Evolutionary conservation across 2,888 invertebrate genomes (phyloP).

Genomic region (Epinotia nisella): DNA sequence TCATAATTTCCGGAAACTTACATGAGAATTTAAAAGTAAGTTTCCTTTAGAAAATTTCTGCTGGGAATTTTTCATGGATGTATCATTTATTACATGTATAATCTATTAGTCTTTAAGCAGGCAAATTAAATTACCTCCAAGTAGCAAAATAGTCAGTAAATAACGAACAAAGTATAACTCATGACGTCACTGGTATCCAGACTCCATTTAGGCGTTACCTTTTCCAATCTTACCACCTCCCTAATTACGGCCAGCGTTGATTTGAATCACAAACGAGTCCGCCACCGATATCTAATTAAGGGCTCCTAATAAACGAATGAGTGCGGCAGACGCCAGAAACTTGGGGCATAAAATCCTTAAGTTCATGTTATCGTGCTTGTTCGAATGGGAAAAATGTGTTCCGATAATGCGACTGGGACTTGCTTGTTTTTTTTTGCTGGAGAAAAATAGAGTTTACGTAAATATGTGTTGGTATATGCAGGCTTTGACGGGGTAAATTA

Average conservation of each 20-base stretch:
- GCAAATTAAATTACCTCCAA: too few species aligned
- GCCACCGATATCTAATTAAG: constrained; percentile 62
- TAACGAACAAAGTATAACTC: too few species aligned
- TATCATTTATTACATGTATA: too few species aligned
- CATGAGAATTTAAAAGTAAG: too few species aligned
- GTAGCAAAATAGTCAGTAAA: too few species aligned
- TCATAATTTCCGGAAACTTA: too few species aligned
- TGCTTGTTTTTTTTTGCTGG: constrained; percentile 56
- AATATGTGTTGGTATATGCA: constrained; percentile 18
- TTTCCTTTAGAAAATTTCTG: too few species aligned
- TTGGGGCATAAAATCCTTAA: constrained; percentile 68
- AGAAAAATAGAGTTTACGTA: constrained; percentile 41
- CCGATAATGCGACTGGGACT: constrained; percentile 66
- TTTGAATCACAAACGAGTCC: constrained; percentile 47
- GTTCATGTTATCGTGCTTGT: constrained; percentile 68
- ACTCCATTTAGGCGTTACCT: not conserved
- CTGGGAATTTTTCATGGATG: too few species aligned
- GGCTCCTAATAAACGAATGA: constrained; percentile 59
- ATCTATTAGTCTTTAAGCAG: too few species aligned
- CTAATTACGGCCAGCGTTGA: constrained; percentile 19
- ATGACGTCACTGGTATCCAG: not conserved
- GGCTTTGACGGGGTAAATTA: constrained; percentile 9
- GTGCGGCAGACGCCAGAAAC: constrained; percentile 52
- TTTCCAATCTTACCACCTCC: constrained; percentile 13
- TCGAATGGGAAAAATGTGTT: constrained; percentile 73